Percentiles rank a stretch among this genome's conserved stretches.
Evolutionary conservation across 2,797 vertebrate species (phyloP).

Genomic region (Poecilia gillii): DNA sequence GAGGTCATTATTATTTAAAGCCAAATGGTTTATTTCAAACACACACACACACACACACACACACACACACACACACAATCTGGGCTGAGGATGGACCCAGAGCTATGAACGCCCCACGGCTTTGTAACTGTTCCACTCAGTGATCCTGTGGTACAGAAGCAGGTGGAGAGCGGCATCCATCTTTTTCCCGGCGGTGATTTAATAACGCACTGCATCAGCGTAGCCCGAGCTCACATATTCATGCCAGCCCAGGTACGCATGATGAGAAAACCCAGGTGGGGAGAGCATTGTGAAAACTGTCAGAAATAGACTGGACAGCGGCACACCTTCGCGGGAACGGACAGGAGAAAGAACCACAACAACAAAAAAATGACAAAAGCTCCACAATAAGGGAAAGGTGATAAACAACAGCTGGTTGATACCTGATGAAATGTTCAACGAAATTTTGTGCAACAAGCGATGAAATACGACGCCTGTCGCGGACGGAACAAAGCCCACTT

Average conservation of each 20-base stretch:
- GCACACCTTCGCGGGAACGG: background rate
- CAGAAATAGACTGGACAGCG: constrained; percentile 39
- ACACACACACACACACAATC: constrained; percentile 19
- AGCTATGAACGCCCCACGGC: constrained; percentile 59
- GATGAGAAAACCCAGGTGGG: constrained; percentile 36
- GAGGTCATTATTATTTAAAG: too few relatives aligned
- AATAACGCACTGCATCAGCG: constrained; percentile 65
- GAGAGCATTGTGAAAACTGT: constrained; percentile 37
- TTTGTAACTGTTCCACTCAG: constrained; percentile 67
- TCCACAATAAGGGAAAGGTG: constrained; percentile 26
- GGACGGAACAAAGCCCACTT: constrained; percentile 66
- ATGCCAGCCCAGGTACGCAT: constrained; percentile 46
- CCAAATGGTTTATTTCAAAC: too few relatives aligned
- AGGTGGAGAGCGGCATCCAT: constrained; percentile 61
- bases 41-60: too few relatives aligned
- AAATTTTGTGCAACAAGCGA: constrained; percentile 28
- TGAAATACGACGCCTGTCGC: constrained; percentile 47
- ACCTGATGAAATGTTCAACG: constrained; percentile 43
- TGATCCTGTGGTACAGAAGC: constrained; percentile 61
- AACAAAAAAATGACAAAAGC: constrained; percentile 34
- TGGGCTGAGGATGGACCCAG: constrained; percentile 35
- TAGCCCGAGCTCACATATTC: constrained; percentile 41
- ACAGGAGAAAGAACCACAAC: constrained; percentile 11
- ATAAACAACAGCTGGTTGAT: constrained; percentile 59
- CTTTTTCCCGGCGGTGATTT: constrained; percentile 70